phyloP scores from a whole-genome alignment of 2,888 invertebrate genomes.

The Panopea generosa region DNA sequence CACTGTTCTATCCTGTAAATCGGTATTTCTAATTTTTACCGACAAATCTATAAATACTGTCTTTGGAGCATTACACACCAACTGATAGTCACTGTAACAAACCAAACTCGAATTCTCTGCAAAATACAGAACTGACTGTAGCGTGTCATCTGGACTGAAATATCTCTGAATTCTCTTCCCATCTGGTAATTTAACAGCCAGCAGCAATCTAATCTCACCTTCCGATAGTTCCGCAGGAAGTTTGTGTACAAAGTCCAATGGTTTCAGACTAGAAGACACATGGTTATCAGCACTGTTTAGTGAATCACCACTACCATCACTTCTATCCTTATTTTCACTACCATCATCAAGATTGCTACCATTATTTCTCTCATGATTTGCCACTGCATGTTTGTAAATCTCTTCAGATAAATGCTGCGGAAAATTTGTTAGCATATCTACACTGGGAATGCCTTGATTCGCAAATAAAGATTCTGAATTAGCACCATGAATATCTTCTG shows the following conservation, averaged over 20 bases:
- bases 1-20: slow-evolving; percentile 69
- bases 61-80: slow-evolving; percentile 70
- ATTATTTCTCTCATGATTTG: slow-evolving; percentile 29
- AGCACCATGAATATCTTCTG: slow-evolving; percentile 60
- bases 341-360: background rate
- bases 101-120: slow-evolving; percentile 66
- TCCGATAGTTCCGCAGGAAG: slow-evolving; percentile 67
- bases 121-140: slow-evolving; percentile 67
- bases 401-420: slow-evolving; percentile 57
- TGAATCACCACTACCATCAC: background rate
- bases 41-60: slow-evolving; percentile 64
- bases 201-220: slow-evolving; percentile 59
- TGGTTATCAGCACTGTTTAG: slow-evolving; percentile 5
- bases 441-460: slow-evolving; percentile 37
- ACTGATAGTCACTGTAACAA: slow-evolving; percentile 60
- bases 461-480: slow-evolving; percentile 8
- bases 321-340: background rate
- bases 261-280: slow-evolving; percentile 22
- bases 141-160: slow-evolving; percentile 64
- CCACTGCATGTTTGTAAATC: slow-evolving; percentile 44
- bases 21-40: slow-evolving; percentile 54
- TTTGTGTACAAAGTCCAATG: slow-evolving; percentile 44
- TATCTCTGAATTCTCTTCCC: slow-evolving; percentile 70
- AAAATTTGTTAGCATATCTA: slow-evolving; percentile 48
- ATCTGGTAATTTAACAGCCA: slow-evolving; percentile 72